Base-by-base conservation (phyloP, 2,113 vertebrate genomes). In the Xyliphius kryptos region DNA sequence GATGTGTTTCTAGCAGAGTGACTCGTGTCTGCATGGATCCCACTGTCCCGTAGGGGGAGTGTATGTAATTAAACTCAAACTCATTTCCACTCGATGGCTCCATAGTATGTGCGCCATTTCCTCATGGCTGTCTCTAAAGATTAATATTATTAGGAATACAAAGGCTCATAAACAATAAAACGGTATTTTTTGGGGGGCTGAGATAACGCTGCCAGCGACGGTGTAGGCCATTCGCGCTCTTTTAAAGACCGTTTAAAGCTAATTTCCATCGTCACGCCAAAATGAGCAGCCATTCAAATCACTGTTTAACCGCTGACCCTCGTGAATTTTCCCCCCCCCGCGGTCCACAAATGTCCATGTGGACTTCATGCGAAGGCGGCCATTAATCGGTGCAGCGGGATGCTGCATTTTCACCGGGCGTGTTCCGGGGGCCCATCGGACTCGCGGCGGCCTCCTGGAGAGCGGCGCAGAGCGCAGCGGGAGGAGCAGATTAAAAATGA, bases 401-500 rank as follows among this genome's bases (percentile, higher is more conserved):
- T 32, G 62, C 41, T 64, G 56, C 43, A 61, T 73, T 59, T 67
- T 63, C 49, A 53, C 43, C 15, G 41, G 13, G 46, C 37, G 61
- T 56, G 58, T 50, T 20, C 4, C 1, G 26, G 67, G 54, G 57
- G 54, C 61, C 58, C 64, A 17, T 67, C 26, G 50, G 76, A 76
- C 76, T 68, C 80, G 77, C 78, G 70, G 71, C 77, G 78, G 83
- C 70, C 80, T 65, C 67, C 78, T 69, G 71, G 76, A 77, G 73
- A 78, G 76, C 77, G 58, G 73, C 70, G 78, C 74, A 80, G 82
- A 71, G 69, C 80, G 71, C 81, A 76, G 77, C 77, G 63, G 80
- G 83, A 80, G 79, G 49, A 64, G 74, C 67, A 84, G 82, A 87
- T 88, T 85, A 89, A 86, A 87, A 86, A 85, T 86, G 85, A 88